Evolutionary conservation across 2,797 vertebrate genomes (phyloP).

Genomic region (Huso huso): DNA sequence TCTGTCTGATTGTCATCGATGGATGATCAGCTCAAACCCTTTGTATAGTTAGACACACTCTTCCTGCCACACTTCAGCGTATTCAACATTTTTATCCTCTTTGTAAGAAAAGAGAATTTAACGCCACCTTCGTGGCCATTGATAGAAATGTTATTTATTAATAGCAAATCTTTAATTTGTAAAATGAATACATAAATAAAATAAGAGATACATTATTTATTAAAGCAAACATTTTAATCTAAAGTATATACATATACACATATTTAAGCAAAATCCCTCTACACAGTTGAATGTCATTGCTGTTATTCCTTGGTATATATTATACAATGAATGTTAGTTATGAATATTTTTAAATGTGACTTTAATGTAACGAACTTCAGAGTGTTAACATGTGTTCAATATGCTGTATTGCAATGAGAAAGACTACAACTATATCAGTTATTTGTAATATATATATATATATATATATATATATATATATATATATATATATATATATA

Average conservation of each 20-base stretch:
- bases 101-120: background rate
- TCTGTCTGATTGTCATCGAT: too few relatives aligned
- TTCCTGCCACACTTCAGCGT: too few relatives aligned
- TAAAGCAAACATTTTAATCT: constrained; percentile 19
- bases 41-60: too few relatives aligned
- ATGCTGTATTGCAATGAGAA: constrained; percentile 34
- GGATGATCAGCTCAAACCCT: too few relatives aligned
- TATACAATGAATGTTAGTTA: constrained; percentile 36
- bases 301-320: constrained; percentile 37
- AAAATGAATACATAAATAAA: constrained; percentile 18
- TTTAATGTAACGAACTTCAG: constrained; percentile 38
- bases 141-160: constrained; percentile 10
- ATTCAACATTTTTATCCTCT: too few relatives aligned
- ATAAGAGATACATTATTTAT: constrained; percentile 17
- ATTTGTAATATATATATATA: constrained; percentile 22
- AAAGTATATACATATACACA: constrained; percentile 29
- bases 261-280: constrained; percentile 25
- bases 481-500: constrained; percentile 27
- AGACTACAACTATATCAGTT: constrained; percentile 20
- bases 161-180: constrained; percentile 20
- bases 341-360: constrained; percentile 46
- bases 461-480: constrained; percentile 14
- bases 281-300: constrained; percentile 47
- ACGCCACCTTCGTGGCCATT: constrained; percentile 25
- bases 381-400: constrained; percentile 32